These are phyloP conservation scores for Ammodytes marinus DNA, from an alignment of 2,113 vertebrate genomes.

Conservation along the genomic window DNA sequence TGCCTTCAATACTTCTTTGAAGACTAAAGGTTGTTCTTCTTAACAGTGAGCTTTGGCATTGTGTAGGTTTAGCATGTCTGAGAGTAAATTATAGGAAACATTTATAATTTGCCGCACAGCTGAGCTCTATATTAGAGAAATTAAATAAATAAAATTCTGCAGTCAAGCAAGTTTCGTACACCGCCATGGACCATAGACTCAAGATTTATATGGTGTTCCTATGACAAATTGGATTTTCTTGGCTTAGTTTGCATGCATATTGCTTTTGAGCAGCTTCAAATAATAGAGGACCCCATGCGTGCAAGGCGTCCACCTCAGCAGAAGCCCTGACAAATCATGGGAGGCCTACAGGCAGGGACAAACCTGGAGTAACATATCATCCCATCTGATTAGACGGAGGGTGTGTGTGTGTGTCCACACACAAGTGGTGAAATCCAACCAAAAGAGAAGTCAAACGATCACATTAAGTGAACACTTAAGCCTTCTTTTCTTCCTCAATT, in stretches of 20 bases:
- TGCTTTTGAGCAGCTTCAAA: constrained; percentile 66
- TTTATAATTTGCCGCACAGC: constrained; percentile 47
- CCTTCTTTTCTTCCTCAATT: constrained; percentile 25
- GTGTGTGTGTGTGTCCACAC: neutral
- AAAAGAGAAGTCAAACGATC: constrained; percentile 15
- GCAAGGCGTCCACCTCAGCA: constrained; percentile 58
- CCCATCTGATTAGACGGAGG: constrained; percentile 32
- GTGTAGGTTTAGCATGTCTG: constrained; percentile 1
- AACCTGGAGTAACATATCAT: constrained; percentile 50
- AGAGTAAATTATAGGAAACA: constrained; percentile 22
- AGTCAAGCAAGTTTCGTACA: constrained; percentile 52
- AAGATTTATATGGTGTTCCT: constrained; percentile 65
- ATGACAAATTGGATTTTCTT: constrained; percentile 79
- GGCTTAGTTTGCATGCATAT: constrained; percentile 72
- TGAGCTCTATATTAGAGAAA: constrained; percentile 10
- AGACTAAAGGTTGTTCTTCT: neutral
- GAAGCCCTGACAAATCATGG: constrained; percentile 45
- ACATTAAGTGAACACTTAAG: constrained; percentile 39
- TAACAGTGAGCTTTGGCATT: neutral
- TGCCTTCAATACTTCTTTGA: neutral
- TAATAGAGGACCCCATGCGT: constrained; percentile 46
- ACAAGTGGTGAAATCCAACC: neutral
- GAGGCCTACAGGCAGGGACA: constrained; percentile 13
- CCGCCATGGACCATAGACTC: constrained; percentile 58
- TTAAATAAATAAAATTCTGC: constrained; percentile 36